Percentiles rank a stretch among this genome's conserved stretches.
phyloP scores from a whole-genome alignment of 2,113 vertebrate species.

The Entomyzon cyanotis region DNA sequence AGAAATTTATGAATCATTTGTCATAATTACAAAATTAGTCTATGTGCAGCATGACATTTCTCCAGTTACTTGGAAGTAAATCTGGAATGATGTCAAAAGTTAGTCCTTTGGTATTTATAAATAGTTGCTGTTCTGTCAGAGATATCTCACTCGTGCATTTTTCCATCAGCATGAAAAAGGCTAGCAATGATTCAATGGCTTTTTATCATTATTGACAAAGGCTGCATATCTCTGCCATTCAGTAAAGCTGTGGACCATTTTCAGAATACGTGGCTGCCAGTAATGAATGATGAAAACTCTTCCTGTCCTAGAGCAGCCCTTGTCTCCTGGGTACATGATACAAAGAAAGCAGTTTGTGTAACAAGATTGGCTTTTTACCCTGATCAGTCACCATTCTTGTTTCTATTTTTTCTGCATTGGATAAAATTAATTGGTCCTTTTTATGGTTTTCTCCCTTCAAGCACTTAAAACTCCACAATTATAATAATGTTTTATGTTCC shows the following conservation, averaged over 20 bases:
- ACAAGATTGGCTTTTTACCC: not conserved
- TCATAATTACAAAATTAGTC: not conserved
- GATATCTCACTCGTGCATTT: accelerated
- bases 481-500: not conserved
- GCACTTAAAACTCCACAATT: not conserved
- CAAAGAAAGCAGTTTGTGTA: not conserved
- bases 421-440: not conserved
- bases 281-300: not conserved
- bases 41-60: not conserved
- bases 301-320: not conserved
- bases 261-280: not conserved
- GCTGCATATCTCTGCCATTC: not conserved
- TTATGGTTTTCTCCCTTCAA: not conserved
- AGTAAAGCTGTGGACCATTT: not conserved
- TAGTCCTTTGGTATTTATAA: not conserved
- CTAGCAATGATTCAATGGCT: not conserved
- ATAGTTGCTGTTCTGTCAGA: not conserved
- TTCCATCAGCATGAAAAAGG: not conserved
- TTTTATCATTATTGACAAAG: not conserved
- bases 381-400: not conserved
- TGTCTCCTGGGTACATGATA: not conserved
- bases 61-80: not conserved
- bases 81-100: not conserved
- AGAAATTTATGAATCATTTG: not conserved
- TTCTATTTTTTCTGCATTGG: not conserved